Conservation (phyloP, 2,113 vertebrate genomes). For the Neopipo cinnamomea region DNA sequence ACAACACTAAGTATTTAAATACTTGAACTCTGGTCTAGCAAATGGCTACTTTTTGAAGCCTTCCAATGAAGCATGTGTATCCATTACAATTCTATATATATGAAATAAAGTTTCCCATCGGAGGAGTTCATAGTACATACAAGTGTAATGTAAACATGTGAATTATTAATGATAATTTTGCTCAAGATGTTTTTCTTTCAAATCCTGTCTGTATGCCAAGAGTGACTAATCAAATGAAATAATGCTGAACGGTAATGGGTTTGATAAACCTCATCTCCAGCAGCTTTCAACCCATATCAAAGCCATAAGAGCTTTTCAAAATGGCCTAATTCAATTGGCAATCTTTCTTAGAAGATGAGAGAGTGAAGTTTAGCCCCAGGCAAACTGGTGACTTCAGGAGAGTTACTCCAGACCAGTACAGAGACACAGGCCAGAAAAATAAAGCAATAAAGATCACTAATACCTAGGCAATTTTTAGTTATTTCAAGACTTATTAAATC, state of each 20-base stretch:
- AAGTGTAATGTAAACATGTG: background rate
- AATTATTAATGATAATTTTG: background rate
- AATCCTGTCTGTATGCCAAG: conserved; percentile 13
- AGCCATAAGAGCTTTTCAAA: conserved; percentile 73
- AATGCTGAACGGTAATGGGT: conserved; percentile 42
- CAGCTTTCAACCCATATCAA: conserved; percentile 66
- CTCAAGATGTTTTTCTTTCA: conserved; percentile 24
- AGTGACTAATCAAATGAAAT: conserved; percentile 49
- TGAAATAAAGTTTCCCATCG: background rate
- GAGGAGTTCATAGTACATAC: background rate
- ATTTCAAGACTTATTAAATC: background rate
- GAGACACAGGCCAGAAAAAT: background rate
- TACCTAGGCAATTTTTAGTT: background rate
- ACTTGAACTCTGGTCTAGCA: background rate
- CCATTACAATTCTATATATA: background rate
- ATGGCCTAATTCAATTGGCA: conserved; percentile 59
- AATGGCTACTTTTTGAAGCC: background rate
- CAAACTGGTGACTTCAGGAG: background rate
- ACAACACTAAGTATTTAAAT: background rate
- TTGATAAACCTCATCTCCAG: conserved; percentile 53
- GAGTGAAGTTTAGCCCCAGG: background rate
- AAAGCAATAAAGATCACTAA: background rate
- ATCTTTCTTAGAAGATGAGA: background rate
- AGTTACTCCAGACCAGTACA: background rate
- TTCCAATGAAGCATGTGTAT: background rate